Evolutionary conservation across 2,888 invertebrate species (phyloP), one percentile per base, ranked within the genome.

Genomic region (Ellobium chinense): DNA sequence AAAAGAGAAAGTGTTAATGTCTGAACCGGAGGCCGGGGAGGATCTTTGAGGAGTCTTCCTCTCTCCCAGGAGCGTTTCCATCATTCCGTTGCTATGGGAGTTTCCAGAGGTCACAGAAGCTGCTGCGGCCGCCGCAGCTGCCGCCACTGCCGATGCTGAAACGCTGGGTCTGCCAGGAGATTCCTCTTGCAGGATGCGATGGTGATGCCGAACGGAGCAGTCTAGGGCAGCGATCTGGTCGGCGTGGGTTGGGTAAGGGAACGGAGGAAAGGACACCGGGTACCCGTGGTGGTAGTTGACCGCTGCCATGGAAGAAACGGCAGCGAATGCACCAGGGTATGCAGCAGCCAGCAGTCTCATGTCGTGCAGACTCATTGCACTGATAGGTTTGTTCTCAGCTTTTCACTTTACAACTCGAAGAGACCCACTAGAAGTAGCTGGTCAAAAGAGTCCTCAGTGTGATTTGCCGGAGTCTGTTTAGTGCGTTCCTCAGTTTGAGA

Each of bases 191-290:
- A 79, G 62, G 37, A 78, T 58, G 24, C 80, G 70, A 21, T 80
- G 77, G 27, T 70, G 78, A 31, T 78, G 83, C 36, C 78, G 76
- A 9, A 84, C 72, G n/a, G 81, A 81, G 70, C 85, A 85, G 74
- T 85, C 85, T 37, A 85, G 73, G 34, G 85, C 85, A 3, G 83
- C 78, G 60, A 85, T 81, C 65, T 85, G 85, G 29, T 85, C 84
- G 1, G 68, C 65, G 0, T 81, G 58, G 3, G 78, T 62, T 14
- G 76, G 63, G 58, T 46, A 70, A 56, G 74, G 66, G 18, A 34
- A 77, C 21, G 77, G 31, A 31, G 83, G 63, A 54, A 82, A 82
- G n/a, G 75, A 69, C 60, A 76, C 21, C 24, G 77, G 65, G 36
- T 62, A 80, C 1, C 75, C 63, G 29, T 75, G 75, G 54, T 56